Conservation (phyloP, 2,888 invertebrate genomes). For the Dromius quadrimaculatus region DNA sequence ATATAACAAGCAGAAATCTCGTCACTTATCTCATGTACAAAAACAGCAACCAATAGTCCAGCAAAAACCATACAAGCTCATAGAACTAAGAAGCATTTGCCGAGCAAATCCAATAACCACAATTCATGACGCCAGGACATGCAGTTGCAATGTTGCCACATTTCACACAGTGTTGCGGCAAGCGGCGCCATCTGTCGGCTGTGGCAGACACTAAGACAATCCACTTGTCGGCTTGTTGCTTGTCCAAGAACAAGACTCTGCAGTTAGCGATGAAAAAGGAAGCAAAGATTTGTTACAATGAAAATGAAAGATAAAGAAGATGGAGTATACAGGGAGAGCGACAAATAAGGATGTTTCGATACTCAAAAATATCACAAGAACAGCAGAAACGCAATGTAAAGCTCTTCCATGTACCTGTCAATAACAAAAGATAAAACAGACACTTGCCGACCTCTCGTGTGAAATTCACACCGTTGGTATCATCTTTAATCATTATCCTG, state of each 20-base stretch:
- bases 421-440: neutral
- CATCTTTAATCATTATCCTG: constrained; percentile 16
- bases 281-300: neutral
- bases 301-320: too few species aligned
- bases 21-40: constrained; percentile 8
- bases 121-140: constrained; percentile 13
- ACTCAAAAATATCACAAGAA: neutral
- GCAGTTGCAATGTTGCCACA: constrained; percentile 22
- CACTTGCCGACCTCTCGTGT: neutral
- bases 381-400: neutral
- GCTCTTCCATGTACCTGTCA: neutral
- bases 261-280: constrained; percentile 37
- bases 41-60: constrained; percentile 21
- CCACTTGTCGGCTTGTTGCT: constrained; percentile 11
- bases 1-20: constrained; percentile 28
- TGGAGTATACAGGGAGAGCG: neutral
- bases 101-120: constrained; percentile 36
- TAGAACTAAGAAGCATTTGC: constrained; percentile 21
- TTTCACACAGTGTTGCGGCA: neutral
- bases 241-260: constrained; percentile 19
- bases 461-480: constrained; percentile 10
- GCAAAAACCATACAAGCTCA: constrained; percentile 6
- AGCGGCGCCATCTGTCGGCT: constrained; percentile 33
- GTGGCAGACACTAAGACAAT: constrained; percentile 2
- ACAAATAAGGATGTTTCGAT: neutral